A percentile compares a stretch with the other conserved stretches of the same genome.
Evolutionary conservation across 2,113 vertebrate species (phyloP).

Genomic region (Brachypodius melanocephalos): DNA sequence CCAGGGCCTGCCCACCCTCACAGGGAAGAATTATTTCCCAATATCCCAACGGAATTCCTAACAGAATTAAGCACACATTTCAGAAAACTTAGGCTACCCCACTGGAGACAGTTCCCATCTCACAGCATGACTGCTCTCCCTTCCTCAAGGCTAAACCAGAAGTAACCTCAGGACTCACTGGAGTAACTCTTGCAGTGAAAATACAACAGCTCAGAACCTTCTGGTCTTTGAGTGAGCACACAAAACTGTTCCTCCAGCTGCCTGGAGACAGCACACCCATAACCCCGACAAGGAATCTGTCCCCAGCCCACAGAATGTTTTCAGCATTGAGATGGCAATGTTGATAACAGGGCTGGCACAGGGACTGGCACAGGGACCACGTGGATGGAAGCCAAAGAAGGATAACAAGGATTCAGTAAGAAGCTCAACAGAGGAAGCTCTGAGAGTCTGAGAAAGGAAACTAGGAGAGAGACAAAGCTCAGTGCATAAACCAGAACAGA

Average conservation of each 20-base stretch:
- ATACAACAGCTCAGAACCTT: rapidly evolving
- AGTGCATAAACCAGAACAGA: slow-evolving; percentile 4
- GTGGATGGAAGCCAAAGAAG: background rate
- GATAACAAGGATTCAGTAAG: background rate
- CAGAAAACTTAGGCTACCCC: background rate
- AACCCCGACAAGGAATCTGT: background rate
- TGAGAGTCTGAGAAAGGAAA: slow-evolving; percentile 11
- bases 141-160: rapidly evolving
- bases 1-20: rapidly evolving
- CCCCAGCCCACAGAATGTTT: rapidly evolving
- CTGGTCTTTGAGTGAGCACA: background rate
- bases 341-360: background rate
- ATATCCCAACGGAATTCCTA: background rate
- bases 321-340: rapidly evolving
- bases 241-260: background rate
- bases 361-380: background rate
- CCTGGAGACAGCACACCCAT: background rate
- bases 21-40: background rate
- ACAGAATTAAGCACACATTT: background rate
- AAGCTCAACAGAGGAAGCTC: slow-evolving; percentile 34
- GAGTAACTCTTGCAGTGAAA: background rate
- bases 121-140: rapidly evolving
- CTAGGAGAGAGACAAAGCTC: background rate
- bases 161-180: background rate
- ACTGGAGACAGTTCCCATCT: rapidly evolving